These are phyloP conservation scores for Heliconius sara DNA, from an alignment of 2,888 invertebrate species.

Conservation along the genomic window DNA sequence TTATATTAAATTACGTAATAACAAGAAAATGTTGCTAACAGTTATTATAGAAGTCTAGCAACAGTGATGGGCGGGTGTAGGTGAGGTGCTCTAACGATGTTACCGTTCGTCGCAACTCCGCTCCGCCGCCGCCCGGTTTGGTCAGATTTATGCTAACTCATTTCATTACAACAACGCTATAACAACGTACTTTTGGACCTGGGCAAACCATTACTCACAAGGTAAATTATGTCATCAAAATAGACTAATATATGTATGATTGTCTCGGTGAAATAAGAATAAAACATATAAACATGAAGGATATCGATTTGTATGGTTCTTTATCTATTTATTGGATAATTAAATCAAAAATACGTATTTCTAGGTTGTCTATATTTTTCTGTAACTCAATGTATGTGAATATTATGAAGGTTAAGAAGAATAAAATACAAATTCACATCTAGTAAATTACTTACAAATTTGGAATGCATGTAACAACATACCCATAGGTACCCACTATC, in stretches of 20 bases:
- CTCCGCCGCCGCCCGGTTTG: slow-evolving; percentile 52
- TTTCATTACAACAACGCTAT: slow-evolving; percentile 45
- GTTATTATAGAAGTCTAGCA: neutral
- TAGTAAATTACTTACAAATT: neutral
- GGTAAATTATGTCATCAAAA: neutral
- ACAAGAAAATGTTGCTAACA: neutral
- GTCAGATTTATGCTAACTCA: slow-evolving; percentile 48
- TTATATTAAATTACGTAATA: neutral
- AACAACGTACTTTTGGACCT: slow-evolving; percentile 14
- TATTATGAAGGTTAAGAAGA: no score
- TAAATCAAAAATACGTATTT: neutral
- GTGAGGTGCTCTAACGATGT: slow-evolving; percentile 61
- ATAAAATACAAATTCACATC: no score
- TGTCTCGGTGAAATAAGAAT: neutral
- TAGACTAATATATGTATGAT: neutral
- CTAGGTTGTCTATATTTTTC: neutral
- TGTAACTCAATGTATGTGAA: no score
- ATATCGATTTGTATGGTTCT: neutral
- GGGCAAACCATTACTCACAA: neutral
- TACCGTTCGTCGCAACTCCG: slow-evolving; percentile 60
- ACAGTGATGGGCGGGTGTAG: slow-evolving; percentile 30
- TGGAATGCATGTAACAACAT: neutral
- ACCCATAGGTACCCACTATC: neutral
- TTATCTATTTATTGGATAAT: neutral
- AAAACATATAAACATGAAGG: neutral